Evolutionary conservation across 2,797 vertebrate genomes (phyloP), one percentile per base, ranked within the genome.

Genomic region (Hapalemur alaotrensis): DNA sequence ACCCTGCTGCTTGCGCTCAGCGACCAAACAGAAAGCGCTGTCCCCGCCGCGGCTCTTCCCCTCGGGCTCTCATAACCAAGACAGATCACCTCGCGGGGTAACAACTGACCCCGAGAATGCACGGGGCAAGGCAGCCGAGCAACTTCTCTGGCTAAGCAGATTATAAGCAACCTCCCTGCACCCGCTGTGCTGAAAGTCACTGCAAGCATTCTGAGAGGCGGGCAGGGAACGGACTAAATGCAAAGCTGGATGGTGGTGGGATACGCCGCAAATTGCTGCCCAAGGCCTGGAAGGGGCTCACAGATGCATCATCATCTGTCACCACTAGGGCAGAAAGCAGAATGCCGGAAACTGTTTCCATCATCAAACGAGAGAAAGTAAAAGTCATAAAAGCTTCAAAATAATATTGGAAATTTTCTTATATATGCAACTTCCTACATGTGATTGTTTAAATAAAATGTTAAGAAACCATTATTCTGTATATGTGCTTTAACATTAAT

Each of bases 111-210:
- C 4, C 10, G 25, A n/a, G 70, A 57, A 0, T 0, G 80, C 38
- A 98, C 30, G 46, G 63, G 12, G 79, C 59, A 35, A 15, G 17
- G 0, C 0, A 38, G 25, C 1, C 2, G 8, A 11, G 14, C 32
- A 25, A 3, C 65, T 0, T 89, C 83, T 93, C 67, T 54, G 7
- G 41, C 12, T 65, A 38, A 95, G 46, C 84, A 95, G 93, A 93
- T 92, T 89, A 70, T 22, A 43, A 54, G 50, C 85, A 92, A 65
- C 82, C 80, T 89, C 54, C 25, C 6, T 2, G 28, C 15, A 43
- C 81, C 93, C 69, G 10, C 43, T 38, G 35, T 59, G 59, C 35
- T 95, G 83, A 54, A 83, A 95, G 85, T 87, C 76, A 25, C 50
- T 73, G 73, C 57, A 86, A 6, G 86, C 46, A 92, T 80, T 48